Conservation (phyloP, 2,113 vertebrate genomes). For the Saimiri boliviensis region DNA sequence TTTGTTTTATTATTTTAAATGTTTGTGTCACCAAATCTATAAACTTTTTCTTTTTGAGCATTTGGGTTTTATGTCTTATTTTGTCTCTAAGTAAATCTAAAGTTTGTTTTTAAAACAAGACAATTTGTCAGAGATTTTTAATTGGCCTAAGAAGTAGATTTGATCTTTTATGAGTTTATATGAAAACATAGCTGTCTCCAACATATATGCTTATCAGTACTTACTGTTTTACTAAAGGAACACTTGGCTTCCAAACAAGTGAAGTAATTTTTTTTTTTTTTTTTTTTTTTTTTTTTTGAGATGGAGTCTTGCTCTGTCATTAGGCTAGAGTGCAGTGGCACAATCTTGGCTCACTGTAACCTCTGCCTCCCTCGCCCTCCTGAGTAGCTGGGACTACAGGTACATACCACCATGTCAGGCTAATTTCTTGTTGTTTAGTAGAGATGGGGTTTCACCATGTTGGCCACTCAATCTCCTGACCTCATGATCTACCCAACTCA, state of each 20-base stretch:
- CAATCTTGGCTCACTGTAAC: no score
- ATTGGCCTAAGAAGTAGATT: background rate
- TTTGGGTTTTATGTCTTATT: background rate
- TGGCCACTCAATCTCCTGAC: no score
- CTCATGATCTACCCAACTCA: no score
- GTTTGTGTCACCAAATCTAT: background rate
- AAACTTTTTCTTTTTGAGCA: background rate
- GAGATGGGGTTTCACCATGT: no score
- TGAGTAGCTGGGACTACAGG: no score
- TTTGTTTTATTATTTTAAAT: background rate
- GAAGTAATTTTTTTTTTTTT: background rate
- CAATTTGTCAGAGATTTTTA: background rate
- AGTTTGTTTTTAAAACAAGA: background rate
- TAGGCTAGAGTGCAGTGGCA: no score
- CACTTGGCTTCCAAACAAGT: background rate
- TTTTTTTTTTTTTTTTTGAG: no score
- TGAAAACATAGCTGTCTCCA: background rate
- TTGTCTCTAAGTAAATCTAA: constrained; percentile 9
- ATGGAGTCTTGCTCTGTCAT: no score
- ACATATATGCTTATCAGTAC: background rate
- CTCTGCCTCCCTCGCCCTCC: no score
- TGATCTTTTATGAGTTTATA: background rate
- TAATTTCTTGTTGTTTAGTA: no score
- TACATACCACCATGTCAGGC: no score
- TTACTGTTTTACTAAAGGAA: background rate